Conservation (phyloP, 2,113 vertebrate genomes). For the Jaculus jaculus region DNA sequence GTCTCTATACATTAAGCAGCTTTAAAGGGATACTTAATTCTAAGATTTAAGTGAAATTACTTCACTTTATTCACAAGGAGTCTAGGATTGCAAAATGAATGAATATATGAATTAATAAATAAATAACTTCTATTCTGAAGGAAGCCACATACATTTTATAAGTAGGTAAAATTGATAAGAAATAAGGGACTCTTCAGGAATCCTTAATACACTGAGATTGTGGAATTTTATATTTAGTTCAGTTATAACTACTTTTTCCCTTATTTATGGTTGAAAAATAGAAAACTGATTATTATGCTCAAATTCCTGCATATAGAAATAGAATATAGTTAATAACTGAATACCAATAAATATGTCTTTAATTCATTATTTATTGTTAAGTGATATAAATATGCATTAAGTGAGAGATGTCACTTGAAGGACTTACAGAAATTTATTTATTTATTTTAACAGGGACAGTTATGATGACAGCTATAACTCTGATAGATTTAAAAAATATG, state of each 20-base stretch:
- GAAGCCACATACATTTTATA: background rate
- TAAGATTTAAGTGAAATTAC: background rate
- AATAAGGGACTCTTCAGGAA: background rate
- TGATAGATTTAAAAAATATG: background rate
- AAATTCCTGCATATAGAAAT: background rate
- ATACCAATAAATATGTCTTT: background rate
- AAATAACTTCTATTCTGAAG: background rate
- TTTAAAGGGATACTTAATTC: too few relatives aligned
- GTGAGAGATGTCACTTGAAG: background rate
- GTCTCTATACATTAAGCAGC: too few relatives aligned
- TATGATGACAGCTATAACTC: background rate
- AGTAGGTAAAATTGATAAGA: background rate
- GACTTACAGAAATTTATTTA: background rate
- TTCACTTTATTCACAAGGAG: background rate
- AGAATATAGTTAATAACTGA: background rate
- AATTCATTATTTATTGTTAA: background rate
- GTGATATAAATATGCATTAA: background rate
- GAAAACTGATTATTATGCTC: background rate
- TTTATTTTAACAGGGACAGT: background rate
- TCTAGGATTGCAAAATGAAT: background rate
- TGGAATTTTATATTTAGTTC: background rate
- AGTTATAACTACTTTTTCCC: background rate
- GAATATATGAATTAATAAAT: background rate
- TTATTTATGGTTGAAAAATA: background rate
- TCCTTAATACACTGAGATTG: background rate